These are phyloP conservation scores for Coturnix japonica DNA, from an alignment of 2,113 vertebrate species.

Conservation along the genomic window DNA sequence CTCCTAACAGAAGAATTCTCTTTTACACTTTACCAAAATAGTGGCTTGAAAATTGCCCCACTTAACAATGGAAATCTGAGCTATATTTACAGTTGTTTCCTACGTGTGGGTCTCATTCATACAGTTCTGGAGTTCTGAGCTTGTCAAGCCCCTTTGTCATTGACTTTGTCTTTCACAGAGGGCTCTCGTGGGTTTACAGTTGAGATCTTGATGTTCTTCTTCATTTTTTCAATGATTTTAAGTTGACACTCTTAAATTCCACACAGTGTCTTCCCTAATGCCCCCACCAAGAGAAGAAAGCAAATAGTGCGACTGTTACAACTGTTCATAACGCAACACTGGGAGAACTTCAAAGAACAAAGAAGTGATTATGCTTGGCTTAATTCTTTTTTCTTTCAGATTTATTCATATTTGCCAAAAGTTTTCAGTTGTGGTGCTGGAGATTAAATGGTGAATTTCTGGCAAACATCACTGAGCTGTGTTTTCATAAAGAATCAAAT, in stretches of 20 bases:
- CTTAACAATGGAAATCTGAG: too few species aligned
- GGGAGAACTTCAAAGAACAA: neutral
- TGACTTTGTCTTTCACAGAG: conserved; percentile 27
- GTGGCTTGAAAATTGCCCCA: too few species aligned
- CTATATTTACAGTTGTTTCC: too few species aligned
- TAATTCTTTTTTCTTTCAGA: neutral
- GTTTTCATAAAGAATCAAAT: conserved; percentile 27
- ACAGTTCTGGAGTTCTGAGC: conserved; percentile 23
- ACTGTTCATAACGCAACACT: neutral
- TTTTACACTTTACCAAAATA: too few species aligned
- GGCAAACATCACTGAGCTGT: neutral
- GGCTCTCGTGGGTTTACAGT: conserved; percentile 2
- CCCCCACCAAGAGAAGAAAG: neutral
- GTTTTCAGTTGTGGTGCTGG: neutral
- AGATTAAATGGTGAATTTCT: conserved; percentile 42
- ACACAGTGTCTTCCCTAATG: neutral
- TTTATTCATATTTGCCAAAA: conserved; percentile 29
- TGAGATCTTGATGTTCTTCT: conserved; percentile 17
- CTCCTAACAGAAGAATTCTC: too few species aligned
- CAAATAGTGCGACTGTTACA: neutral
- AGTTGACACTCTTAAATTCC: neutral
- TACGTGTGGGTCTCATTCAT: conserved; percentile 21
- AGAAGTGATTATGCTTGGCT: neutral
- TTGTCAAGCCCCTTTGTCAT: conserved; percentile 21
- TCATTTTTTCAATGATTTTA: neutral